These are phyloP conservation scores for Druon quercuslanigerum DNA, from an alignment of 1,140 invertebrate genomes.

Conservation along the genomic window DNA sequence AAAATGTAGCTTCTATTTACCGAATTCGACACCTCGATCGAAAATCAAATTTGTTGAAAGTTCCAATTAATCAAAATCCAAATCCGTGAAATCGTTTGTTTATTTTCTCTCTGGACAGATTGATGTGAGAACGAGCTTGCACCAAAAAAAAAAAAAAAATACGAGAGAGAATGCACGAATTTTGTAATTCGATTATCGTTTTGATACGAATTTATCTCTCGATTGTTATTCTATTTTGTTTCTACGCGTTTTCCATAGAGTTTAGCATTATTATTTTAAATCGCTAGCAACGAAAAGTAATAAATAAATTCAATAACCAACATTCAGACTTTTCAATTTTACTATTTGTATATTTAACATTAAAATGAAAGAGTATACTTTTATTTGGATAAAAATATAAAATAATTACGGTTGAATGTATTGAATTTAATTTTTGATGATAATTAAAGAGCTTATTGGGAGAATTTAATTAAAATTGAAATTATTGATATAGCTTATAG, in stretches of 20 bases:
- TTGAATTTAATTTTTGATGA: neutral
- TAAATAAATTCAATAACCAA: too few species aligned
- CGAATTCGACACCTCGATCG: too few species aligned
- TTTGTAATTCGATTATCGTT: conserved; percentile 11
- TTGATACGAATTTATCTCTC: neutral
- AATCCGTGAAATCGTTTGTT: neutral
- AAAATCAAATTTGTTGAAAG: too few species aligned
- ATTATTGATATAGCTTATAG: conserved; percentile 6
- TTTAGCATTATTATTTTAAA: too few species aligned
- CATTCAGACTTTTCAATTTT: neutral
- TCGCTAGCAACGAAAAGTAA: too few species aligned
- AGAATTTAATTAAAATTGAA: conserved; percentile 1
- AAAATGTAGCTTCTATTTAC: too few species aligned
- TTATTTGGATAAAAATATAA: too few species aligned
- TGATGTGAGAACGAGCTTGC: neutral
- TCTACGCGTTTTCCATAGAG: neutral
- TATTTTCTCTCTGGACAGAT: neutral
- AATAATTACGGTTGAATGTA: neutral
- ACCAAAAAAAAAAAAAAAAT: neutral
- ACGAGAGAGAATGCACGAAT: neutral
- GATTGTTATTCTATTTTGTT: neutral
- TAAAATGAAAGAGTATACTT: too few species aligned
- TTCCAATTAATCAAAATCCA: neutral
- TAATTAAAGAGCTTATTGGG: neutral
- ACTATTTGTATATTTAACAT: neutral